Evolutionary conservation across 2,888 invertebrate genomes (phyloP), one percentile per base, ranked within the genome.

Genomic region (Leptinotarsa peninsularis): DNA sequence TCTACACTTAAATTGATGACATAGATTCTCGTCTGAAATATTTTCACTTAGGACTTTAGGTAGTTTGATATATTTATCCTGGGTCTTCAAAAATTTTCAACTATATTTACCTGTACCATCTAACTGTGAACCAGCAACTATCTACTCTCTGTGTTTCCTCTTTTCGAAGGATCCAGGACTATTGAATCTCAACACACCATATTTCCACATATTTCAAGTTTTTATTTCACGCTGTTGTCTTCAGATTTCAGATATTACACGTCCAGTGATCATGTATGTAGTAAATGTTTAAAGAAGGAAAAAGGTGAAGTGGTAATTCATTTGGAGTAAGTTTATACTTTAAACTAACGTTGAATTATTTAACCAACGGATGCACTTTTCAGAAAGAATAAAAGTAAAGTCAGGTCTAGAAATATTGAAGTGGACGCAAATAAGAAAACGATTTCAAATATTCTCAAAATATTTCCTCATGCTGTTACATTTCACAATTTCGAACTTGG

Each of bases 401-500:
- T 7, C 2, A 50, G 5, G 49, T 70, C 21, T 15, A 14, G 4
- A 17, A 23, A 43, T 56, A 43, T 3, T 15, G 17, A 49, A 70
- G 3, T 49, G 18, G 18, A 43, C 5, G 1, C 21, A 49, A 23
- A 58, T 58, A 43, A 49, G 21, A 23, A 23, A 21, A 49, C 2
- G 15, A 58, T 1, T n/a, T 43, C 5, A 43, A 49, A 49, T 21
- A 58, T 54, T 3, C 43, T 89, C 66, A 75, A 81, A 60, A 84
- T 87, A 17, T 76, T 82, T 21, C 87, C 88, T 21, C 78, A 77
- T 21, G 70, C 78, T 70, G 79, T 89, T 15, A 76, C 83, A 54
- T 89, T 90, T 82, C 76, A 80, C 23, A 88, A 90, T 80, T 89
- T 85, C 77, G 78, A 87, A 77, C 50, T 83, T 18, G 82, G 84